These are phyloP conservation scores for Drosophila kohkoa DNA, from an alignment of 1,140 invertebrate species.

Conservation along the genomic window DNA sequence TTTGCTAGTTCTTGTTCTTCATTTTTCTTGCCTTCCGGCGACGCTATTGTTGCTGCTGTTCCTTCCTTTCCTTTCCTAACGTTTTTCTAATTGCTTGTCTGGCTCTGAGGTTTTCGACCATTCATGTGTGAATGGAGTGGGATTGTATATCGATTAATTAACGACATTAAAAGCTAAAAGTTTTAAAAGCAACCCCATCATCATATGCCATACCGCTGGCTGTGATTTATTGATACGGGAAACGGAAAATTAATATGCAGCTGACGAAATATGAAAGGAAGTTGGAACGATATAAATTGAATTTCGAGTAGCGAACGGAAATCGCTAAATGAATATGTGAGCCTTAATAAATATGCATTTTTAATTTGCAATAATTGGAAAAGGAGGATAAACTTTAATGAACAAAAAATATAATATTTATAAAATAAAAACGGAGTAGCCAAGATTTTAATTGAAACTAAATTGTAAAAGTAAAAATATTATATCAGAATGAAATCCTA, in stretches of 20 bases:
- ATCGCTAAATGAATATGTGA: slow-evolving; percentile 5
- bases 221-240: slow-evolving; percentile 58
- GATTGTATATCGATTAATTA: slow-evolving; percentile 75
- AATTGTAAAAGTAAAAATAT: no score
- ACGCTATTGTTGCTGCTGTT: slow-evolving; percentile 26
- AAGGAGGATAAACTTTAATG: neutral
- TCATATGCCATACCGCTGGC: slow-evolving; percentile 11
- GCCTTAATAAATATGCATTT: neutral
- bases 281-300: neutral
- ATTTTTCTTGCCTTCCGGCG: slow-evolving; percentile 30
- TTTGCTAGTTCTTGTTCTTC: slow-evolving; percentile 41
- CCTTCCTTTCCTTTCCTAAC: slow-evolving; percentile 13
- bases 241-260: slow-evolving; percentile 56
- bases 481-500: no score
- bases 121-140: neutral
- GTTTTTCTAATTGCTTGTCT: slow-evolving; percentile 77
- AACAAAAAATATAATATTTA: neutral
- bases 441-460: no score
- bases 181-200: slow-evolving; percentile 38
- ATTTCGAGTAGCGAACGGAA: neutral
- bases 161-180: slow-evolving; percentile 77
- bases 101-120: slow-evolving; percentile 36
- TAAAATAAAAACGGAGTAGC: no score
- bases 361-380: neutral
- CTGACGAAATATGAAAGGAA: slow-evolving; percentile 6